These are phyloP conservation scores for Carlito syrichta DNA, from an alignment of 2,113 vertebrate species.

Conservation along the genomic window DNA sequence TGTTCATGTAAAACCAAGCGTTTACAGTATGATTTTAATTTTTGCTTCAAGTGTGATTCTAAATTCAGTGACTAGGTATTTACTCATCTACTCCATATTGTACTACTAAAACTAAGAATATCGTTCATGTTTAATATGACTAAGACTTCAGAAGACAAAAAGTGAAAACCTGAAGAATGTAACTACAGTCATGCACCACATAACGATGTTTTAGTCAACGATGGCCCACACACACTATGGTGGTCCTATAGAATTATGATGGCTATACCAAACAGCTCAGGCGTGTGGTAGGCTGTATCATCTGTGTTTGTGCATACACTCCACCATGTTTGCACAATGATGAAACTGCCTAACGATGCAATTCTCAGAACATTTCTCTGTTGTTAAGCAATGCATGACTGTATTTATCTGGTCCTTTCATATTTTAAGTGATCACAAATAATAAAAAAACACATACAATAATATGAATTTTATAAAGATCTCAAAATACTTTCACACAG, in stretches of 20 bases:
- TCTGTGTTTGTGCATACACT: background rate
- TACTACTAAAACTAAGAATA: background rate
- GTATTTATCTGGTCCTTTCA: background rate
- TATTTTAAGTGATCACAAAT: conserved; percentile 5
- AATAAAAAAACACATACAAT: background rate
- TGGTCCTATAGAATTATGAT: background rate
- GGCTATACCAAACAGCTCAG: background rate
- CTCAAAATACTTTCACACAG: background rate
- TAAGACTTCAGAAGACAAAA: background rate
- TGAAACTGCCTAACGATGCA: background rate
- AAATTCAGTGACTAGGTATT: conserved; percentile 15
- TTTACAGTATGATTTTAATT: conserved; percentile 44
- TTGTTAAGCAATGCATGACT: background rate
- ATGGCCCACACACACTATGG: background rate
- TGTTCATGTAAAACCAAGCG: conserved; percentile 61
- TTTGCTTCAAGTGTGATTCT: conserved; percentile 36
- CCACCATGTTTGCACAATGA: background rate
- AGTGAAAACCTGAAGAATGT: background rate
- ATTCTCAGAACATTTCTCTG: background rate
- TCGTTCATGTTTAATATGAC: background rate
- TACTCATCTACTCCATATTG: background rate
- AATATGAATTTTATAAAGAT: background rate
- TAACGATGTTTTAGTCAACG: background rate
- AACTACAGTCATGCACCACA: background rate
- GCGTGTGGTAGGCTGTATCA: background rate